phyloP scores from a whole-genome alignment of 2,113 vertebrate genomes.

The Tapirus terrestris region DNA sequence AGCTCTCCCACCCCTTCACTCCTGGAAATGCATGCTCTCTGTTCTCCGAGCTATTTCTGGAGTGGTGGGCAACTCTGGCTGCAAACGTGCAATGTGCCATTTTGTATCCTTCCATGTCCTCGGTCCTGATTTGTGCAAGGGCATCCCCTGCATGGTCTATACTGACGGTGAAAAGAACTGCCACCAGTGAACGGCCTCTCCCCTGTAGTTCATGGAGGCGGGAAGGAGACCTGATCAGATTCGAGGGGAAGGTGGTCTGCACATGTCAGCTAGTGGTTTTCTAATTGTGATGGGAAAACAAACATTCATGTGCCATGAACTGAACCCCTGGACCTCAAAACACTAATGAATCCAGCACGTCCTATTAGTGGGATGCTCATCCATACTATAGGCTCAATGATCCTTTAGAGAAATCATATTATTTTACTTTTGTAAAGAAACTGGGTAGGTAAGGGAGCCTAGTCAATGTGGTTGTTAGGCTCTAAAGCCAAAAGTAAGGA shows the following conservation, averaged over 20 bases:
- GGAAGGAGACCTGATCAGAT: not conserved
- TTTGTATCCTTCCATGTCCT: fast-evolving
- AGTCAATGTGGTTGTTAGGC: too few species aligned
- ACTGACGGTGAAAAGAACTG: not conserved
- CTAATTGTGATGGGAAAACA: fast-evolving
- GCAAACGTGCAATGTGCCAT: fast-evolving
- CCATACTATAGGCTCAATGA: fast-evolving
- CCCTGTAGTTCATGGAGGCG: fast-evolving
- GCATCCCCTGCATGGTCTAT: not conserved
- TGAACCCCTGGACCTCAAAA: not conserved
- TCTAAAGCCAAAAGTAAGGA: not conserved
- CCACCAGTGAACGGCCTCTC: fast-evolving
- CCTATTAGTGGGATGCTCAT: fast-evolving
- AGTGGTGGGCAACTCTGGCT: fast-evolving
- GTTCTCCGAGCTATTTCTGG: not conserved
- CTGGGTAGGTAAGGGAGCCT: not conserved
- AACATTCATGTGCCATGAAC: not conserved
- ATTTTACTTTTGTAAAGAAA: not conserved
- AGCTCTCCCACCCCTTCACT: too few species aligned
- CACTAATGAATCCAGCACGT: fast-evolving
- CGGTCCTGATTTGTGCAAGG: fast-evolving
- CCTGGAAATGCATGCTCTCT: not conserved
- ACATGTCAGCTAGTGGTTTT: not conserved
- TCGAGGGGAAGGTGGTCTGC: not conserved
- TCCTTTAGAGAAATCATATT: not conserved